These are phyloP conservation scores for Eremobia ochroleuca DNA, from an alignment of 2,888 invertebrate genomes.

Conservation along the genomic window DNA sequence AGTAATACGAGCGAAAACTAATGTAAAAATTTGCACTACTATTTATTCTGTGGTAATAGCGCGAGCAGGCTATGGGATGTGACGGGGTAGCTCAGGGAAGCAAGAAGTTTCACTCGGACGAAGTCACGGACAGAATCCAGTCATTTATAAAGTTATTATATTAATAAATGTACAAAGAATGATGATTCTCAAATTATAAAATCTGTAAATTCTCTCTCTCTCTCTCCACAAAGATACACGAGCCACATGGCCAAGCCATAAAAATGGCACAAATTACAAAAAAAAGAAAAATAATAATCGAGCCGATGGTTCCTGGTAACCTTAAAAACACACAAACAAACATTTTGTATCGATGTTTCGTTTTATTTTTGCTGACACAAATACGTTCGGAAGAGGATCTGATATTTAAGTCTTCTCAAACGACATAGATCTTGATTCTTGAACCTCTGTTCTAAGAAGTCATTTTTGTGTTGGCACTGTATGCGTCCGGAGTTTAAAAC, in stretches of 20 bases:
- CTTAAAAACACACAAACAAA: slow-evolving; percentile 52
- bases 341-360: slow-evolving; percentile 14
- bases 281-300: slow-evolving; percentile 29
- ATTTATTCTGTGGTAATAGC: too few species aligned
- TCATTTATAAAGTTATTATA: not conserved
- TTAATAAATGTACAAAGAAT: not conserved
- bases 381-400: slow-evolving; percentile 77
- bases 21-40: too few species aligned
- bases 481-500: slow-evolving; percentile 83
- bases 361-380: slow-evolving; percentile 64
- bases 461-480: slow-evolving; percentile 85
- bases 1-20: too few species aligned
- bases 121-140: too few species aligned
- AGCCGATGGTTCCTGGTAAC: slow-evolving; percentile 23
- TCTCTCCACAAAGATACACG: slow-evolving; percentile 5
- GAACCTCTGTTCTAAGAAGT: slow-evolving; percentile 87
- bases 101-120: too few species aligned
- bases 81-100: not conserved
- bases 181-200: not conserved
- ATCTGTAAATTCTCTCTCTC: slow-evolving; percentile 14
- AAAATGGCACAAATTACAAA: slow-evolving; percentile 38
- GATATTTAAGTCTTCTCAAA: slow-evolving; percentile 77
- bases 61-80: not conserved
- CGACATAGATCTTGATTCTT: slow-evolving; percentile 89
- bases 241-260: slow-evolving; percentile 34